phyloP scores from a whole-genome alignment of 2,113 vertebrate species.

The Noturus placidus region DNA sequence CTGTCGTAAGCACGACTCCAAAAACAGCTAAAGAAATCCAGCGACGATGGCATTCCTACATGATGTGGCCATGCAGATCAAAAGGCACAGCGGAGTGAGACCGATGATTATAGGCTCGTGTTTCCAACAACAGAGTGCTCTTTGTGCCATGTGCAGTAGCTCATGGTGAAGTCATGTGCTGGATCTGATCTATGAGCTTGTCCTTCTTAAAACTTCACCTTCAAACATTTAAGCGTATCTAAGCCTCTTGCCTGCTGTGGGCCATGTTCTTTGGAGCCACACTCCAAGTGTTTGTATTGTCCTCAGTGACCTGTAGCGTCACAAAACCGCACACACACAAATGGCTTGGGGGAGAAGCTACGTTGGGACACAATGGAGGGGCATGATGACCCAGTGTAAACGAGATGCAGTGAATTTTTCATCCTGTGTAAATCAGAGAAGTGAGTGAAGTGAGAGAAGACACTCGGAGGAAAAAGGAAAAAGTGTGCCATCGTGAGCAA shows the following conservation, averaged over 20 bases:
- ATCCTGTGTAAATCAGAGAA: slow-evolving; percentile 24
- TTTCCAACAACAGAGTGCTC: slow-evolving; percentile 46
- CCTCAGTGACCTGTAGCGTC: slow-evolving; percentile 26
- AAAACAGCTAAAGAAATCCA: slow-evolving; percentile 33
- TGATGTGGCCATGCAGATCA: slow-evolving; percentile 44
- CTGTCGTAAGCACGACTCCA: slow-evolving; percentile 37
- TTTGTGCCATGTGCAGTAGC: slow-evolving; percentile 34
- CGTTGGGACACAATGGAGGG: slow-evolving; percentile 31
- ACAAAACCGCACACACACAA: slow-evolving; percentile 19
- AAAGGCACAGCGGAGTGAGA: slow-evolving; percentile 25
- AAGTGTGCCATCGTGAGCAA: too few relatives aligned
- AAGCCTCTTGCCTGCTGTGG: slow-evolving; percentile 13
- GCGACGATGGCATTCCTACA: slow-evolving; percentile 16
- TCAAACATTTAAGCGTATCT: neutral
- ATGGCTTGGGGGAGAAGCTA: slow-evolving; percentile 4
- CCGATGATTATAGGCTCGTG: slow-evolving; percentile 41
- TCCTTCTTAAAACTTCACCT: neutral
- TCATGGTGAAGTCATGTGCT: slow-evolving; percentile 1
- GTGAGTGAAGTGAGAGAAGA: neutral
- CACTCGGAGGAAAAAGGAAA: neutral
- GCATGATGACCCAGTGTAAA: slow-evolving; percentile 3
- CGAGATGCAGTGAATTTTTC: slow-evolving; percentile 26
- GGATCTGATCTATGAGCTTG: slow-evolving; percentile 23
- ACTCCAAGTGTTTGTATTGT: slow-evolving; percentile 37
- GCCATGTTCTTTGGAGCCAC: slow-evolving; percentile 34